A percentile compares a stretch with the other conserved stretches of the same genome.
Evolutionary conservation across 1,140 invertebrate genomes (phyloP).

Genomic region (Achroia grisella): DNA sequence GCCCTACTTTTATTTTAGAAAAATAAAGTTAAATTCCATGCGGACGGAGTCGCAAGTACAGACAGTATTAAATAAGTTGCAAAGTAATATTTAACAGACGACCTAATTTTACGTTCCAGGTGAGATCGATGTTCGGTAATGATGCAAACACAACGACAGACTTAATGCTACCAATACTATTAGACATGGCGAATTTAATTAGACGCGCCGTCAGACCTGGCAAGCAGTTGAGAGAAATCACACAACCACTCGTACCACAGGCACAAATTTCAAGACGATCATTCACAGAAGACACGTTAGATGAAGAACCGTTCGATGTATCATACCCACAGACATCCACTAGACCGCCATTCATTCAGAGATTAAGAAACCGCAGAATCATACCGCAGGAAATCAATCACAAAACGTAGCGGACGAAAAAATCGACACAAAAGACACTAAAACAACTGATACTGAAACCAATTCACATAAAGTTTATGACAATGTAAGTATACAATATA

Average conservation of each 20-base stretch:
- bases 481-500: slow-evolving; percentile 40
- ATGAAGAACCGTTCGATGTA: slow-evolving; percentile 28
- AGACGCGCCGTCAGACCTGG: slow-evolving; percentile 53
- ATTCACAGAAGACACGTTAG: slow-evolving; percentile 24
- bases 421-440: slow-evolving; percentile 23
- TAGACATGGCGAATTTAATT: slow-evolving; percentile 78
- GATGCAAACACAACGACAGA: slow-evolving; percentile 72
- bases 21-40: too few species aligned
- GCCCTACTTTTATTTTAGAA: too few species aligned
- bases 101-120: slow-evolving; percentile 53
- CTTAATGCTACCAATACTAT: slow-evolving; percentile 76
- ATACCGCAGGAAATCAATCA: slow-evolving; percentile 23
- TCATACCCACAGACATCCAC: slow-evolving; percentile 10
- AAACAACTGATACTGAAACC: slow-evolving; percentile 4
- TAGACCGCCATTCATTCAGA: slow-evolving; percentile 20
- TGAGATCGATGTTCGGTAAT: slow-evolving; percentile 75
- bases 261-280: slow-evolving; percentile 55
- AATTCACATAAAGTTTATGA: slow-evolving; percentile 10
- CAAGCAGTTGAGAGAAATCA: slow-evolving; percentile 47
- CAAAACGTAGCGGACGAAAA: slow-evolving; percentile 23
- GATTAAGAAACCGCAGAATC: slow-evolving; percentile 27
- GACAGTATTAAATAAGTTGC: too few species aligned
- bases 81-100: slow-evolving; percentile 6
- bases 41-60: too few species aligned
- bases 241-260: slow-evolving; percentile 30